A percentile compares a stretch with the other conserved stretches of the same genome.
phyloP scores from a whole-genome alignment of 2,888 invertebrate genomes.

The Aleiodes alternator region DNA sequence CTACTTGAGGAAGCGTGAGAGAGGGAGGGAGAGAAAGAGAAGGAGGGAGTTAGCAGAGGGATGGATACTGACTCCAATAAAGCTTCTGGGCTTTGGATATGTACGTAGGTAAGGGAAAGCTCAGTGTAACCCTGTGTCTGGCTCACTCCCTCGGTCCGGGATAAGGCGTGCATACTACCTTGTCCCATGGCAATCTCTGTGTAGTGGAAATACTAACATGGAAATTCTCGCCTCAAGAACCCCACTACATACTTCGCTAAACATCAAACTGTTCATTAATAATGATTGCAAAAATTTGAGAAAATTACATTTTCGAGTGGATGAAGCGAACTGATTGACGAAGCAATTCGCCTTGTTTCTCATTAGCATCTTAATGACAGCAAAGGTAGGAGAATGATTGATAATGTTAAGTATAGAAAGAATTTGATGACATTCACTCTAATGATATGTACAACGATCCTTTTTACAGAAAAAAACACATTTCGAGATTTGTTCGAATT shows the following conservation, averaged over 20 bases:
- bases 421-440: no score
- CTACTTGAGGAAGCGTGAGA: constrained; percentile 28
- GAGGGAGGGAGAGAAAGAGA: constrained; percentile 12
- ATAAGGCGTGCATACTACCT: constrained; percentile 68
- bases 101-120: constrained; percentile 21
- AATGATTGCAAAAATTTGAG: background rate
- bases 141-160: constrained; percentile 57
- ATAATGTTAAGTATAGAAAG: no score
- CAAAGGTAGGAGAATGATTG: no score
- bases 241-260: background rate
- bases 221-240: constrained; percentile 13
- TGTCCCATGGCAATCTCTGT: constrained; percentile 69
- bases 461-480: no score
- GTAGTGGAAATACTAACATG: constrained; percentile 43
- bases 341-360: no score
- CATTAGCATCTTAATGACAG: no score
- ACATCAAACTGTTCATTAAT: constrained; percentile 21
- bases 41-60: constrained; percentile 39
- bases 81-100: constrained; percentile 57
- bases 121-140: constrained; percentile 15
- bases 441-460: no score
- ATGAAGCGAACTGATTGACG: no score
- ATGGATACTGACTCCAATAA: constrained; percentile 63
- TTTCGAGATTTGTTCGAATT: no score
- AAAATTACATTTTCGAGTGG: no score